phyloP scores from a whole-genome alignment of 2,888 invertebrate genomes.

The Argynnis bischoffii region DNA sequence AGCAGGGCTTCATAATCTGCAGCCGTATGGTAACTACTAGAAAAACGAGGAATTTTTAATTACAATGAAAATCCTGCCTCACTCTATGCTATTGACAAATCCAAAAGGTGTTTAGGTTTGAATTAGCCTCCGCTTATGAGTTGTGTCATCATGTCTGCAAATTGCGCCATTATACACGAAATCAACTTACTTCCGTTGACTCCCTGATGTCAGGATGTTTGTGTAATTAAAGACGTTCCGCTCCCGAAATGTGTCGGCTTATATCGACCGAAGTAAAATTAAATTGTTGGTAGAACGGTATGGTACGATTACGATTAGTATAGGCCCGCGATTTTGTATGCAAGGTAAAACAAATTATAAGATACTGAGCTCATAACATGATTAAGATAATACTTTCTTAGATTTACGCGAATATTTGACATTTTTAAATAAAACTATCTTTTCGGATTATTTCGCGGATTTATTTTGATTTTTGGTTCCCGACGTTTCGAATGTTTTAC shows the following conservation, averaged over 20 bases:
- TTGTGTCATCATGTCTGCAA: neutral
- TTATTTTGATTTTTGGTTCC: no score
- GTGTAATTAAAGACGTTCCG: constrained; percentile 22
- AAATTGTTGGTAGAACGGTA: constrained; percentile 6
- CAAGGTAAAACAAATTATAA: no score
- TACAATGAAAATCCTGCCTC: no score
- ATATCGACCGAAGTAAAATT: constrained; percentile 13
- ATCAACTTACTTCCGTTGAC: constrained; percentile 11
- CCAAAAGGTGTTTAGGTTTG: neutral
- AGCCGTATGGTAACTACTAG: no score
- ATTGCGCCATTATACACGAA: constrained; percentile 6
- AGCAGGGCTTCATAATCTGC: no score
- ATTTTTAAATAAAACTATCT: no score
- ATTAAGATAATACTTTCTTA: no score
- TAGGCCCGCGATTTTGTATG: neutral
- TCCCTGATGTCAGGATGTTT: constrained; percentile 17
- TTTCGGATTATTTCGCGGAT: no score
- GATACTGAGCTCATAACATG: no score
- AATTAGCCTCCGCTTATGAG: neutral
- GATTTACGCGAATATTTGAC: no score
- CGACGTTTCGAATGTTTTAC: no score
- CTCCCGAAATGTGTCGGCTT: constrained; percentile 17
- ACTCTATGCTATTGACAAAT: neutral
- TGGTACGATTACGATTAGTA: constrained; percentile 10
- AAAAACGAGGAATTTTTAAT: no score